Base-by-base conservation (phyloP, 1,140 invertebrate genomes). In the Mizuhopecten yessoensis region DNA sequence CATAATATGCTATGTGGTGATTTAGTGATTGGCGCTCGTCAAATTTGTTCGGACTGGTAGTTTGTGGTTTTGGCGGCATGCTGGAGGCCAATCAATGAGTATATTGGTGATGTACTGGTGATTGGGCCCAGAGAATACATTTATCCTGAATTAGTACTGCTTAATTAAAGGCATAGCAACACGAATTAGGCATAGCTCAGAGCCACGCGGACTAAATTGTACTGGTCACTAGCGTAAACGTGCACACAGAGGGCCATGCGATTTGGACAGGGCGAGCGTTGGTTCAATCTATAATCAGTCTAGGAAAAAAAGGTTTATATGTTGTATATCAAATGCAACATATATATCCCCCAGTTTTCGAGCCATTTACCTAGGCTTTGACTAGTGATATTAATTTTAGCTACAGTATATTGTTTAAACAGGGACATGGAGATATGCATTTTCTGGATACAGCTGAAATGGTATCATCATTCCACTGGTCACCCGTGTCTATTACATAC, bases 131-230 rank as follows among this genome's bases (percentile, higher is more conserved):
- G 5, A 17, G 57, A 75, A 75, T n/a, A 75, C 29, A 75, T 75
- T 75, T 75, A 75, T 29, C n/a, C 57, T 5, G 57, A 75, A 75
- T 75, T 75, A 75, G 23, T 75, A 75, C 57, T 75, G 57, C 57
- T 29, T 75, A 75, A 75, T 75, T 75, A 75, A 75, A 75, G n/a
- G 57, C 57, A 75, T 75, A 75, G 57, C 57, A 75, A 75, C 57
- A n/a, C 57, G 57, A 75, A 57, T 57, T 11, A 57, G 57, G n/a
- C 9, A 29, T n/a, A 29, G 57, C 57, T 75, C 57, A 29, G 23
- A n/a, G n/a, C 5, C 23, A 75, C 29, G 7, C 15, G 17, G 36
- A 45, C 42, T 45, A 15, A n/a, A n/a, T n/a, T n/a, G n/a, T 1
- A 75, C 23, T 29, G 57, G n/a, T 75, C 57, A 75, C 23, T 75